Evolutionary conservation across 2,113 vertebrate species (phyloP).

Genomic region (Micronycteris hirsuta): DNA sequence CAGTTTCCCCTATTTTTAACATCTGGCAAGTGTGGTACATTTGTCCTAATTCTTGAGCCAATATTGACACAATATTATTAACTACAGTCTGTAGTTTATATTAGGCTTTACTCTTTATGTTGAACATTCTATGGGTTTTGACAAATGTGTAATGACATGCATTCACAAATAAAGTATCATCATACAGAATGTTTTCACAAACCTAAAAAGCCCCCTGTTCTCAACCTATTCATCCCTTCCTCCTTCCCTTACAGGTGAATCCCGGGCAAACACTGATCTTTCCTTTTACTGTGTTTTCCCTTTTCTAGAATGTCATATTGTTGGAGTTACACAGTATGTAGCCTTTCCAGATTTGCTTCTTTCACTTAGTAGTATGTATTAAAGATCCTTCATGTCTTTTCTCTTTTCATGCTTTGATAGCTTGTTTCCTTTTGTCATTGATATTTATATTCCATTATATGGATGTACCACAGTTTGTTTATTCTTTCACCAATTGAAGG

Average conservation of each 20-base stretch:
- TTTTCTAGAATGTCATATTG: not conserved
- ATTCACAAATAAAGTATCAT: not conserved
- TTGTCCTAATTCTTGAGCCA: not conserved
- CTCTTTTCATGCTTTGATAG: not conserved
- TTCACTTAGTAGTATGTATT: not conserved
- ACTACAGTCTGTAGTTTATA: not conserved
- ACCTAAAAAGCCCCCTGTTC: not conserved
- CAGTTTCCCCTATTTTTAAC: not conserved
- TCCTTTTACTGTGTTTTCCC: not conserved
- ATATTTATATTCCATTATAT: not conserved
- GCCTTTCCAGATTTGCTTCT: not conserved
- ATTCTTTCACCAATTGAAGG: not conserved
- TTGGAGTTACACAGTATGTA: not conserved
- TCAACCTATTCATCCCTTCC: not conserved
- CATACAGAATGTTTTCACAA: not conserved
- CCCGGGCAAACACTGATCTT: not conserved
- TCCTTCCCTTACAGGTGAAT: not conserved
- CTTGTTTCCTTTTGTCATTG: not conserved
- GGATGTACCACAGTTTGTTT: not conserved
- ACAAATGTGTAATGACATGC: not conserved
- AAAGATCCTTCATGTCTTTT: not conserved
- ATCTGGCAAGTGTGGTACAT: not conserved
- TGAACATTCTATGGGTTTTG: not conserved
- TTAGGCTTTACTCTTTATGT: not conserved
- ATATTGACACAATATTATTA: not conserved